Evolutionary conservation across 2,797 vertebrate species (phyloP).

Genomic region (Fratercula arctica): DNA sequence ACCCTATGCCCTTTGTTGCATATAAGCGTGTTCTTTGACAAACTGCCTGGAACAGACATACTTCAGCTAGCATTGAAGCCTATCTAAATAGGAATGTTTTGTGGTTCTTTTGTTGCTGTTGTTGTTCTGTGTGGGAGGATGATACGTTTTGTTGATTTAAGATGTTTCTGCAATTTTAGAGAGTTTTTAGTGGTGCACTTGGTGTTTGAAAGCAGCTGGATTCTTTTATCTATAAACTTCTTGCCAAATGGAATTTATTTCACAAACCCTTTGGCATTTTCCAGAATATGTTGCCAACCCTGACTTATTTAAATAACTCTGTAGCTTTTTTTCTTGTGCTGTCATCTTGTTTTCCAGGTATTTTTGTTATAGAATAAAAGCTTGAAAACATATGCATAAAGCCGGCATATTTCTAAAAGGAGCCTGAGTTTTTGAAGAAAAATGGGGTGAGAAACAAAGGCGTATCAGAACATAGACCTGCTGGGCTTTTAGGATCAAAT

Average conservation of each 20-base stretch:
- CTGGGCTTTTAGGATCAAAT: not conserved
- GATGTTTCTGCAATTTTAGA: conserved; percentile 6
- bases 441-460: not conserved
- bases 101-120: conserved; percentile 27
- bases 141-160: conserved; percentile 19
- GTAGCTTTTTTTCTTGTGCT: not conserved
- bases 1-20: not conserved
- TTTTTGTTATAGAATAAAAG: conserved; percentile 19
- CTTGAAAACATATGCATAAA: not conserved
- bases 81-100: conserved; percentile 30
- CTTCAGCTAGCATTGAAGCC: not conserved
- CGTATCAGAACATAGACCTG: not conserved
- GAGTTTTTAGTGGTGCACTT: not conserved
- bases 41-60: conserved; percentile 12
- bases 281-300: not conserved
- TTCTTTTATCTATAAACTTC: conserved; percentile 45
- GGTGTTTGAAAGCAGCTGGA: conserved; percentile 28
- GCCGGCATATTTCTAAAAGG: not conserved
- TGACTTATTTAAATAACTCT: not conserved
- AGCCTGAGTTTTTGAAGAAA: not conserved
- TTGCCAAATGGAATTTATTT: conserved; percentile 48
- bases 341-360: conserved; percentile 12
- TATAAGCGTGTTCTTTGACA: not conserved
- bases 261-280: conserved; percentile 23
- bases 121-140: conserved; percentile 31